Percentiles rank a stretch among this genome's conserved stretches.
Conservation (phyloP, 2,113 vertebrate species). For the Dinomys branickii region DNA sequence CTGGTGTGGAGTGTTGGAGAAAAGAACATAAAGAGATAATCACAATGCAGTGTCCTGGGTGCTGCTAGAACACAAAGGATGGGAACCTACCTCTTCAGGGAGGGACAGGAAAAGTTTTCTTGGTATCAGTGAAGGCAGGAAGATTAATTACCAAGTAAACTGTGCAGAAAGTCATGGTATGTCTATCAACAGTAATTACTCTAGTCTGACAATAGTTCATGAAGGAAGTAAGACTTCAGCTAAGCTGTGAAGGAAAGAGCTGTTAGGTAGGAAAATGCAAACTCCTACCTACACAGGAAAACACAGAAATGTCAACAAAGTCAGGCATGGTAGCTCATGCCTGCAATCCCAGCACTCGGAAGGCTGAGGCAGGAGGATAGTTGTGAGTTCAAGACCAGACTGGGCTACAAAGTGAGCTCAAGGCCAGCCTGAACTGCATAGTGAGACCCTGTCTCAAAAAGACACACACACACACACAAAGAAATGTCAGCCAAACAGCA, state of each 20-base stretch:
- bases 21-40: background rate
- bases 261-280: background rate
- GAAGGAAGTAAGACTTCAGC: background rate
- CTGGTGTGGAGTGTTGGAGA: background rate
- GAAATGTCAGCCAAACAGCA: background rate
- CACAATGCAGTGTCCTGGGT: background rate
- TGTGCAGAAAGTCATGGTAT: background rate
- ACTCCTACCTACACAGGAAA: slow-evolving; percentile 3
- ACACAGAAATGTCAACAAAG: background rate
- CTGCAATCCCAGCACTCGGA: no score
- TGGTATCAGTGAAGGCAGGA: background rate
- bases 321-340: no score
- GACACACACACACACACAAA: no score
- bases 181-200: background rate
- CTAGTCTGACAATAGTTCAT: background rate
- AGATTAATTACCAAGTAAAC: background rate
- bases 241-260: background rate
- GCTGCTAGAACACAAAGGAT: background rate
- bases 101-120: background rate
- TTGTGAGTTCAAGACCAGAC: no score
- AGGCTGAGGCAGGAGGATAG: no score
- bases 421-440: no score
- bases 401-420: no score
- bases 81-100: background rate
- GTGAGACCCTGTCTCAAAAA: no score